These are phyloP conservation scores for Eurystomus gularis DNA, from an alignment of 2,113 vertebrate genomes.

Conservation along the genomic window DNA sequence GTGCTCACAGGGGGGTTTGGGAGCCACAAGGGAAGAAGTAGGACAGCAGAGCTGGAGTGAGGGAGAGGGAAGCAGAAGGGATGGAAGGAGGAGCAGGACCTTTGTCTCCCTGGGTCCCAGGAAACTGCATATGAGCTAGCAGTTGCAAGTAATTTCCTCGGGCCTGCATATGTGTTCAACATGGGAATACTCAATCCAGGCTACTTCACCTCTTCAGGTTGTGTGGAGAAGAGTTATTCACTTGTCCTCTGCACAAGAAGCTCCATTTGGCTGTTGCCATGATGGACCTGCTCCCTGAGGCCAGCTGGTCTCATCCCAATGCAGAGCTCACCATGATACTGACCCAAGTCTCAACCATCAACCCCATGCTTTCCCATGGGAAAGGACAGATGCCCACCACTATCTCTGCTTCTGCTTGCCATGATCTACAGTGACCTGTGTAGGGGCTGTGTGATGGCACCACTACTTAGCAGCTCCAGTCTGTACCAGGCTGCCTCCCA, in stretches of 20 bases:
- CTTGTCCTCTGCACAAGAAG: background rate
- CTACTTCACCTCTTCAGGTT: background rate
- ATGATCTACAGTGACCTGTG: background rate
- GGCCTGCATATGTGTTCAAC: background rate
- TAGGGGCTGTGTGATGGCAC: background rate
- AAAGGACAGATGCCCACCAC: background rate
- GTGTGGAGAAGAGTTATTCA: background rate
- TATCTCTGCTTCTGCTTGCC: background rate
- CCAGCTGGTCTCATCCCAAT: background rate
- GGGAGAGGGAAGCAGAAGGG: background rate
- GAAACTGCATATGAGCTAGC: background rate
- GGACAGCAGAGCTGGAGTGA: background rate
- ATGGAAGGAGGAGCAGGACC: background rate
- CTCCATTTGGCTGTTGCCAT: background rate
- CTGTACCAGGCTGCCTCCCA: background rate
- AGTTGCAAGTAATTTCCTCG: background rate
- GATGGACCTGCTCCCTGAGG: background rate
- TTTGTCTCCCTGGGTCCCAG: background rate
- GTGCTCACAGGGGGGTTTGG: background rate
- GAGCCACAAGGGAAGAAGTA: background rate
- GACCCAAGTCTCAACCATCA: background rate
- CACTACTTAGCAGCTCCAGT: background rate
- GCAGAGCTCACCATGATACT: background rate
- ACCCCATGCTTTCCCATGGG: background rate
- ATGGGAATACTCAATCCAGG: background rate